Percentiles rank a stretch among this genome's conserved stretches.
phyloP scores from a whole-genome alignment of 2,113 vertebrate genomes.

The Polyodon spathula region DNA sequence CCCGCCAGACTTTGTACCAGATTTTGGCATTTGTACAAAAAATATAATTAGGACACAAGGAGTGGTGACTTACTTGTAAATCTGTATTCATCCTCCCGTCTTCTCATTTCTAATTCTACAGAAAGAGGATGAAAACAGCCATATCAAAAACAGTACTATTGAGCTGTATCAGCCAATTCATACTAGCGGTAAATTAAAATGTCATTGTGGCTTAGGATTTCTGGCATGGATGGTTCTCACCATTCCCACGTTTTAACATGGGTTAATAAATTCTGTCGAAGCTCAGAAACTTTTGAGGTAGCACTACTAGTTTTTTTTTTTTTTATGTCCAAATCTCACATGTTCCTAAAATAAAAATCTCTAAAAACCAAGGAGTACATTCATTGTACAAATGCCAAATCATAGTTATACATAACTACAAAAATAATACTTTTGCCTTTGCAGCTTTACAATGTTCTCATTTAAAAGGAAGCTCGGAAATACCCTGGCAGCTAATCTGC shows the following conservation, averaged over 20 bases:
- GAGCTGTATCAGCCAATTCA: slow-evolving; percentile 11
- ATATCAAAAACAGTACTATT: slow-evolving; percentile 51
- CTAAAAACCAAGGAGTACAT: background rate
- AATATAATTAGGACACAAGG: slow-evolving; percentile 33
- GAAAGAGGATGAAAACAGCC: slow-evolving; percentile 74
- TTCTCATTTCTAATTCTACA: slow-evolving; percentile 97
- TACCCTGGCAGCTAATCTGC: background rate
- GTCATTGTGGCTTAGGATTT: background rate
- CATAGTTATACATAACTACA: slow-evolving; percentile 7
- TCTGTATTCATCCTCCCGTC: slow-evolving; percentile 98
- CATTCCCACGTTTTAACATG: too few relatives aligned
- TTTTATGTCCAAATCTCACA: too few relatives aligned
- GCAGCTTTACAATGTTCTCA: background rate
- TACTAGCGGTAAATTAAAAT: background rate
- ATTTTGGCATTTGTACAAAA: slow-evolving; percentile 54
- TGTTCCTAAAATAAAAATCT: slow-evolving; percentile 9
- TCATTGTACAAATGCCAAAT: slow-evolving; percentile 57
- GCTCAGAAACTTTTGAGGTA: too few relatives aligned
- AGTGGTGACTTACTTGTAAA: slow-evolving; percentile 93
- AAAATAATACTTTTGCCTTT: background rate
- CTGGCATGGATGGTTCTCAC: too few relatives aligned
- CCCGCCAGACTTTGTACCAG: slow-evolving; percentile 28
- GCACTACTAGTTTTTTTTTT: too few relatives aligned
- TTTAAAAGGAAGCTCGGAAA: background rate
- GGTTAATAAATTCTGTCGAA: too few relatives aligned